phyloP scores from a whole-genome alignment of 2,797 vertebrate species.

The Syngnathus rostellatus region DNA sequence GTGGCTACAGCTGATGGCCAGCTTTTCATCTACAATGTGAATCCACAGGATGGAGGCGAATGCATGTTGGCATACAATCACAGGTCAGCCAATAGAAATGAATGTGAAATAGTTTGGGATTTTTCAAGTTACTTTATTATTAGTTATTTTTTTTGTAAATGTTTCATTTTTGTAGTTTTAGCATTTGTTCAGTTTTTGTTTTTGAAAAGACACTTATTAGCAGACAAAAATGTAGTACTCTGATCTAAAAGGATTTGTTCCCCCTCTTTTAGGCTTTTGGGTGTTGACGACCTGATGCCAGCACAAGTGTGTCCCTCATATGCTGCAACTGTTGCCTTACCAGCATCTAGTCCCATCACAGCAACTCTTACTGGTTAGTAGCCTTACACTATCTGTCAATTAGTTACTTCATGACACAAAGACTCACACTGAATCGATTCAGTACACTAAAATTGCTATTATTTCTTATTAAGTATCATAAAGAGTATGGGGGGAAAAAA shows the following conservation, averaged over 20 bases:
- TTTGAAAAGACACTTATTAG: no score
- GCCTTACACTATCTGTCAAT: neutral
- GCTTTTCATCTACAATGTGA: slow-evolving; percentile 86
- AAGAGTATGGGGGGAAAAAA: neutral
- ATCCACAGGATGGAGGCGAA: slow-evolving; percentile 85
- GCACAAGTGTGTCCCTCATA: slow-evolving; percentile 75
- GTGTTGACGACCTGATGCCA: slow-evolving; percentile 49
- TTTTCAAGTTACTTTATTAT: no score
- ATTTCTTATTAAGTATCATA: neutral
- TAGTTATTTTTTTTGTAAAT: no score
- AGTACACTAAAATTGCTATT: no score
- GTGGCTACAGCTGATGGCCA: slow-evolving; percentile 84
- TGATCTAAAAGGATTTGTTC: neutral
- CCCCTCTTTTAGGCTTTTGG: slow-evolving; percentile 57
- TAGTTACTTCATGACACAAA: neutral
- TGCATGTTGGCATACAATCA: slow-evolving; percentile 82
- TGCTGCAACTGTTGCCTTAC: slow-evolving; percentile 83
- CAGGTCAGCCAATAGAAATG: slow-evolving; percentile 62
- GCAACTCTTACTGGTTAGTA: slow-evolving; percentile 77
- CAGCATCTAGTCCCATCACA: slow-evolving; percentile 67
- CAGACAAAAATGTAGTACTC: no score
- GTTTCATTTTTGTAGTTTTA: no score
- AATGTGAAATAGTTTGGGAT: no score
- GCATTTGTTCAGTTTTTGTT: no score
- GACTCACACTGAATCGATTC: neutral